Evolutionary conservation across 2,888 invertebrate species (phyloP), one percentile per base, ranked within the genome.

Genomic region (Chloroclysta siterata): DNA sequence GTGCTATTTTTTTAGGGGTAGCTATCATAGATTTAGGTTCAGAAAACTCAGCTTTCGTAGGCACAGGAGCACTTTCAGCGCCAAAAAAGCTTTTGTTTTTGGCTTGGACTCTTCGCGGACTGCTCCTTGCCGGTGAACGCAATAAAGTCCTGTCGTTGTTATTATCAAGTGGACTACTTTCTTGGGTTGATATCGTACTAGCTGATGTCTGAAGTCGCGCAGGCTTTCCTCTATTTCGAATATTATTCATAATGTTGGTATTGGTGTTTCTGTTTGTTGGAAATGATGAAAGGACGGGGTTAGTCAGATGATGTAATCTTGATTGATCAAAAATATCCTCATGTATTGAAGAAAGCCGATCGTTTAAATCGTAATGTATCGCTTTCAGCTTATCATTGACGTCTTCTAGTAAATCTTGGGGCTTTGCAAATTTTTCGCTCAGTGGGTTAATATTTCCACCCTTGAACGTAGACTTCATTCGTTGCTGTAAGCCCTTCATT

Each of bases 321-420:
- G 81, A 65, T 15, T 75, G 75, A 57, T 84, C 84, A 29, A 79
- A 65, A 54, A 87, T 68, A 70, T 76, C 77, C 47, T 82, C 83
- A 39, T 79, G 84, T 65, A 88, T 72, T 28, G 84, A 75, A 66
- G 82, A 77, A 52, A 89, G 68, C 33, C 86, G 81, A 62, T 89
- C 89, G 68, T 82, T 85, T 5, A 90, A 78, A 73, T 89, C 88
- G 22, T 76, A 72, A 54, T 86, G 87, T 46, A 90, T 72, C 17
- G 81, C 82, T 74, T 82, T 79, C 11, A 92, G 67, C 72, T 85
- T 90, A 58, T 90, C 87, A 69, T 77, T 84, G 0, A 89, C 68
- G 46, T 90, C 85, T 62, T 85, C 81, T 15, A 87, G 66, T 55
- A 90, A 66, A 46, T 83, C 74, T n/a, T 80, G 69, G 1, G 81